phyloP scores from a whole-genome alignment of 2,888 invertebrate genomes.

The Chelonus formosanus region DNA sequence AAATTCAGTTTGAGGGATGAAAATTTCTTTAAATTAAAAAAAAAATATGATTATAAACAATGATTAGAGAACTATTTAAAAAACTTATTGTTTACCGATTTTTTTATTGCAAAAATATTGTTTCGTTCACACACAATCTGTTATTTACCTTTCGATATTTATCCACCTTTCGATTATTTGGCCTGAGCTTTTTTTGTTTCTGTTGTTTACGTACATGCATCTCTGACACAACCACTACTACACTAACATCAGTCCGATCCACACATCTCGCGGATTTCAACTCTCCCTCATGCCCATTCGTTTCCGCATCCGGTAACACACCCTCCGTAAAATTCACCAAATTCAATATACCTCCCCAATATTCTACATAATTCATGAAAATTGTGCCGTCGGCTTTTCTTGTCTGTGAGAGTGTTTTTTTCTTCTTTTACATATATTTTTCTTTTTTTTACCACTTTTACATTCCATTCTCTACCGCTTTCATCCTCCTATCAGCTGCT shows the following conservation, averaged over 20 bases:
- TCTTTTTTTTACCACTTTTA: neutral
- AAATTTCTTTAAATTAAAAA: no score
- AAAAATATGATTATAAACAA: no score
- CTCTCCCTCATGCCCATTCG: slow-evolving; percentile 19
- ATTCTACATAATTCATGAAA: slow-evolving; percentile 64
- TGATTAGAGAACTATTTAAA: no score
- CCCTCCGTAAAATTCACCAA: slow-evolving; percentile 59
- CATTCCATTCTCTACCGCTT: neutral
- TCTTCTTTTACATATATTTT: neutral
- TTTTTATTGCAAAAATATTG: no score
- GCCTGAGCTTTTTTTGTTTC: no score
- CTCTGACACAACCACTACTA: neutral
- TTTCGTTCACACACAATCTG: no score
- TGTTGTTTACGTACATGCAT: slow-evolving; percentile 8
- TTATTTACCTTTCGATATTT: no score
- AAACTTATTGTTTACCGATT: no score
- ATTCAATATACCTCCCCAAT: slow-evolving; percentile 60
- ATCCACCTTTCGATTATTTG: no score
- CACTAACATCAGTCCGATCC: slow-evolving; percentile 26
- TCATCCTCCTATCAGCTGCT: no score
- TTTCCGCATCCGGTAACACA: slow-evolving; percentile 63
- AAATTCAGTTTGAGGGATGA: no score
- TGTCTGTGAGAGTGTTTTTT: slow-evolving; percentile 15
- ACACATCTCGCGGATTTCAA: slow-evolving; percentile 19
- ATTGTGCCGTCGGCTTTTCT: slow-evolving; percentile 60